Evolutionary conservation across 1,140 invertebrate genomes (phyloP).

Genomic region (Gonatopus flavifemur): DNA sequence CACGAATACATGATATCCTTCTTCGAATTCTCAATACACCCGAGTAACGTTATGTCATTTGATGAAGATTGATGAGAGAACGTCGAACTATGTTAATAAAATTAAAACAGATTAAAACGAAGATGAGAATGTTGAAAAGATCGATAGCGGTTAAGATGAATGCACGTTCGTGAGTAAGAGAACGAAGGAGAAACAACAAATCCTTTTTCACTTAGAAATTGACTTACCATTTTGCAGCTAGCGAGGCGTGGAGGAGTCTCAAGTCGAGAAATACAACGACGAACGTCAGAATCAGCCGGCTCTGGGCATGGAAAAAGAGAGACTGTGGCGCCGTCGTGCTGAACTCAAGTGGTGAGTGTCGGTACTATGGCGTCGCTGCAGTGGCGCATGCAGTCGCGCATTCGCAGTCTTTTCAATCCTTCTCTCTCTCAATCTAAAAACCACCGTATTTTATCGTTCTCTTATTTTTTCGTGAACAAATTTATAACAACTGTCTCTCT

Average conservation of each 20-base stretch:
- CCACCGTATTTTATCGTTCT: no score
- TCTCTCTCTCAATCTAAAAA: not conserved
- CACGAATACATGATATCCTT: no score
- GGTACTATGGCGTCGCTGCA: constrained; percentile 43
- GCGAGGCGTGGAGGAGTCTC: constrained; percentile 21
- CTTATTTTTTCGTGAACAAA: no score
- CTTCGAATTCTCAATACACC: no score
- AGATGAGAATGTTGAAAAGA: not conserved
- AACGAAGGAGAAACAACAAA: not conserved
- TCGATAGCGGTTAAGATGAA: not conserved
- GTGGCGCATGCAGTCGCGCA: constrained; percentile 47
- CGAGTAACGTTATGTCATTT: no score
- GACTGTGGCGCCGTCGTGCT: constrained; percentile 44
- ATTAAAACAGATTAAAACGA: no score
- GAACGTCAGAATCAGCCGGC: constrained; percentile 43
- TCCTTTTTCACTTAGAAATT: not conserved
- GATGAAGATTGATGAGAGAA: no score
- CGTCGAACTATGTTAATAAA: no score
- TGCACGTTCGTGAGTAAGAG: not conserved
- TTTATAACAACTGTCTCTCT: no score
- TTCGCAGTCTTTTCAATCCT: constrained; percentile 26
- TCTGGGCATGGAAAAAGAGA: constrained; percentile 51
- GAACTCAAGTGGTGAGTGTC: constrained; percentile 25
- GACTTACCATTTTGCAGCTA: constrained; percentile 42
- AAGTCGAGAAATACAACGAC: constrained; percentile 10